Base-by-base conservation (phyloP, 2,113 vertebrate genomes). In the Ciconia maguari region DNA sequence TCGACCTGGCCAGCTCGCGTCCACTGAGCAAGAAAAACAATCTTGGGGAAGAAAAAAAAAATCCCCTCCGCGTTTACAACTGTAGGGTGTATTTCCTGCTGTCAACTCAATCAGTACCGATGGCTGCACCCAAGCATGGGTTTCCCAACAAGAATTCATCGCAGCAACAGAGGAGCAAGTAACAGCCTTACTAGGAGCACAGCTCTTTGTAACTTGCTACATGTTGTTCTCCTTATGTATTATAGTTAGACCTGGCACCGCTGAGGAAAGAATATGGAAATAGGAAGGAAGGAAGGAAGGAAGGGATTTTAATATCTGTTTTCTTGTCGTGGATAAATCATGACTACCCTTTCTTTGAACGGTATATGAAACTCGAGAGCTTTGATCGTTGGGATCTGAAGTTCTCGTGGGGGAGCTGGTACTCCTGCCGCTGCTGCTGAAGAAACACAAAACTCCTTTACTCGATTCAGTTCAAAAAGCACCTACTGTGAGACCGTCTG, bases 401-500 rank as follows among this genome's bases (percentile, higher is more conserved):
- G 90, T 95, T 94, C 91, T 94, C 52, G 36, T 69, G 84, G 90
- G 91, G 92, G 92, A 94, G 90, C 92, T 93, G 86, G 88, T 93
- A 82, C 69, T 89, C 83, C 82, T 71, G 65, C 90, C 86, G 88
- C 93, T 83, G 82, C 90, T 70, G 88, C 58, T 64, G 82, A 44
- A 89, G 94, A 91, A 97, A 97, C 94, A 96, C 86, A 89, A 84
- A 94, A 92, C 91, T 94, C 66, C 70, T 91, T 76, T 69, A 57
- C 87, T 61, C 74, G n/a, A 46, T 71, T 87, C 89, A 84, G 79
- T 91, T 95, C 94, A 91, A 92, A 95, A 96, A 94, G 76, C 94
- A 89, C 92, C 90, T 94, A 93, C 89, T 92, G 96, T 66, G 92
- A 90, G 86, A 82, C 88, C 86, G 92, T 90, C 96, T 97, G 90